phyloP scores from a whole-genome alignment of 2,113 vertebrate species.

The Chrysochloris asiatica region DNA sequence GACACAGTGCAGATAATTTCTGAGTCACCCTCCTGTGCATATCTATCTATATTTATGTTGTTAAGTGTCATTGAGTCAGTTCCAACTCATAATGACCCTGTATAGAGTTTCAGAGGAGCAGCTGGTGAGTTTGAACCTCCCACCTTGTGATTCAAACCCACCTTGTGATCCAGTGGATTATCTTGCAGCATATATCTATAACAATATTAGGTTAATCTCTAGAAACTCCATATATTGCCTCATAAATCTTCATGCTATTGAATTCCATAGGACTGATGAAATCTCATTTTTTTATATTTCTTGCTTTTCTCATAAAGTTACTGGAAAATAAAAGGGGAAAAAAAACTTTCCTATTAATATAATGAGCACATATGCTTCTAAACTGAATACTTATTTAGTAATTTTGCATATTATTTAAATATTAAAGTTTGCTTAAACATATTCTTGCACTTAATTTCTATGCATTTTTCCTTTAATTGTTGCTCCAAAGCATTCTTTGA shows the following conservation, averaged over 20 bases:
- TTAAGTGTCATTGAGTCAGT: too few species aligned
- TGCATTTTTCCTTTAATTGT: neutral
- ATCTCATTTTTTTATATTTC: neutral
- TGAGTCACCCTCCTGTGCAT: too few species aligned
- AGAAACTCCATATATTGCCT: constrained; percentile 47
- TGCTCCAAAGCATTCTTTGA: neutral
- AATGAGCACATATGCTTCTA: neutral
- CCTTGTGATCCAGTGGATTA: too few species aligned
- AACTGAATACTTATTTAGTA: neutral
- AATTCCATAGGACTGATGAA: neutral
- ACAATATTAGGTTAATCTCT: constrained; percentile 51
- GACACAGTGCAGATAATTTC: too few species aligned
- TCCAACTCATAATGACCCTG: too few species aligned
- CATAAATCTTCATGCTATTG: constrained; percentile 59
- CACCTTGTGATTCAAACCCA: too few species aligned
- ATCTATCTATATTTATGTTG: too few species aligned
- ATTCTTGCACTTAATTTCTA: neutral
- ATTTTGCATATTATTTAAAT: neutral
- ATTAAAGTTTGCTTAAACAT: neutral
- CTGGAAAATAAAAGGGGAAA: too few species aligned
- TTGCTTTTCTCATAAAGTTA: constrained; percentile 1
- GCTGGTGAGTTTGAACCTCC: too few species aligned
- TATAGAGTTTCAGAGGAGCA: too few species aligned
- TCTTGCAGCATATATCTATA: constrained; percentile 66
- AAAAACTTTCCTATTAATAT: neutral